Percentiles rank a stretch among this genome's conserved stretches.
These are phyloP conservation scores for Sesamia nonagrioides DNA, from an alignment of 1,140 invertebrate species.

Conservation along the genomic window DNA sequence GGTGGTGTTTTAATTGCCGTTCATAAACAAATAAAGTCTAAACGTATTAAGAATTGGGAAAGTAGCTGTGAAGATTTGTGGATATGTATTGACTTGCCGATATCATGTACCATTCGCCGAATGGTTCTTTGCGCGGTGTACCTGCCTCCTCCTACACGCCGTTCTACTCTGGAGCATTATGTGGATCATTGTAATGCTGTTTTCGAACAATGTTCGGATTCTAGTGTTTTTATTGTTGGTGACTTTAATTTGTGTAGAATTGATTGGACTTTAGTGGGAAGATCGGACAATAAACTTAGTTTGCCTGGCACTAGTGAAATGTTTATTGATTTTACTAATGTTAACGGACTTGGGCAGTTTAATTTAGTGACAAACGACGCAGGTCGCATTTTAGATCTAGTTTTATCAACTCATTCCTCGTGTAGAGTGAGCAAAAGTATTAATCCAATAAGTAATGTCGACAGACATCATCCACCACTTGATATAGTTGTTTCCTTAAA, in stretches of 20 bases:
- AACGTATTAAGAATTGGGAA: constrained; percentile 3
- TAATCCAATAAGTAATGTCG: too few relatives aligned
- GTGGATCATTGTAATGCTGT: constrained; percentile 15
- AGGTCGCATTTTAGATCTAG: too few relatives aligned
- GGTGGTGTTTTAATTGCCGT: constrained; percentile 15
- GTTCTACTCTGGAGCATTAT: constrained; percentile 3
- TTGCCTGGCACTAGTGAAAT: background rate
- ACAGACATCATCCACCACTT: too few relatives aligned
- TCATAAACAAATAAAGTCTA: background rate
- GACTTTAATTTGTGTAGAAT: background rate
- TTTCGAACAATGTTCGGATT: constrained; percentile 1
- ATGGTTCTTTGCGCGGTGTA: constrained; percentile 34
- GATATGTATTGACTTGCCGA: constrained; percentile 1
- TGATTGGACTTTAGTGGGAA: background rate
- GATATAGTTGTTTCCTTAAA: too few relatives aligned
- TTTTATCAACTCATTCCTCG: too few relatives aligned
- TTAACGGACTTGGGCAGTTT: background rate
- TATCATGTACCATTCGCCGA: constrained; percentile 11
- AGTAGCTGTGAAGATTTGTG: constrained; percentile 26
- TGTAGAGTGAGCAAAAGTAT: too few relatives aligned
- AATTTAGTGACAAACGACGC: background rate
- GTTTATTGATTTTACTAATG: background rate
- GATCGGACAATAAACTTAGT: background rate
- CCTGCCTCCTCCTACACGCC: constrained; percentile 20
- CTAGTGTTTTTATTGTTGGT: background rate